Base-by-base conservation (phyloP, 2,888 invertebrate genomes). In the Hylaea fasciaria region DNA sequence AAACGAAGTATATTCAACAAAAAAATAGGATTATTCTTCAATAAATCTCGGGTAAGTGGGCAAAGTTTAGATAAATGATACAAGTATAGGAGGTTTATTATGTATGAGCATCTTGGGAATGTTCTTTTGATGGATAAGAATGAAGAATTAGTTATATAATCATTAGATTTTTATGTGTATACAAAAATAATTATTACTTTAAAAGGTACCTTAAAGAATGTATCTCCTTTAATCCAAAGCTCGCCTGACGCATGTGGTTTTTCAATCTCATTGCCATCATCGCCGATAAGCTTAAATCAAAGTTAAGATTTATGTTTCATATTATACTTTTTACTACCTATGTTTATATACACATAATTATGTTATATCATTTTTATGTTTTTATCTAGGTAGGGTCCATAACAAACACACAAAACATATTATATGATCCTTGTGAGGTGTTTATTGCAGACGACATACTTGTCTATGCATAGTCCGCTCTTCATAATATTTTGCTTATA, bases 131-230 rank as follows among this genome's bases (percentile, higher is more conserved):
- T 35, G 45, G 62, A 56, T 58, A 55, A 54, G 49, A 52, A 39
- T 32, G 3, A 10, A 7, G 32, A 32, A 32, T 10, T 47, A 47
- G 41, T 44, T 22, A 32, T 4, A 32, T 7, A 9, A 7, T 9
- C 10, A n/a, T 32, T 32, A 9, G 3, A 2, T 32, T 7, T 8
- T 32, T 32, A 32, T 32, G 3, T 9, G 3, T 32, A 10, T 32
- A 9, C 9, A 32, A 32, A 32, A 32, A 32, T 32, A 32, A 10
- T 22, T 7, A 8, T 32, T 32, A 9, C 32, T 32, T n/a, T n/a
- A n/a, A n/a, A 32, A 9, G 3, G 71, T 77, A 83, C 83, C 78
- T 71, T 82, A 59, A 83, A 85, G 69, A 83, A 83, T 13, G 66
- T 68, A 35, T 80, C 71, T 40, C 83, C 80, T 68, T 75, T 83